These are phyloP conservation scores for Octopus sinensis DNA, from an alignment of 1,140 invertebrate genomes.

Conservation along the genomic window DNA sequence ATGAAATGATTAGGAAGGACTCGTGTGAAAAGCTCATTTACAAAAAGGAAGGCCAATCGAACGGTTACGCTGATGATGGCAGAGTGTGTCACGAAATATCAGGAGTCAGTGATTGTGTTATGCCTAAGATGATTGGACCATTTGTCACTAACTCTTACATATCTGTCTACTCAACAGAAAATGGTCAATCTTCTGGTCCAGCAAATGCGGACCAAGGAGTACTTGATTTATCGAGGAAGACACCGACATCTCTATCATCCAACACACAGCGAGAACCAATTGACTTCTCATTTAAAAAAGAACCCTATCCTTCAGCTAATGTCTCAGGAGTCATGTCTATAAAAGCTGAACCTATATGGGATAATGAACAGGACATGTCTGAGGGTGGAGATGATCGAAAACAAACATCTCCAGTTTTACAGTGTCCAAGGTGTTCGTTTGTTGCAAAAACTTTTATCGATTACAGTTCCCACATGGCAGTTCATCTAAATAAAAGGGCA, in stretches of 20 bases:
- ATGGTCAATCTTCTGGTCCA: neutral
- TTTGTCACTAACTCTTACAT: conserved; percentile 38
- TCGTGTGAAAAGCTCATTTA: neutral
- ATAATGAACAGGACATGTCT: conserved; percentile 19
- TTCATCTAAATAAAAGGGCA: conserved; percentile 48
- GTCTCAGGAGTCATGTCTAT: conserved; percentile 15
- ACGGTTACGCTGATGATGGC: neutral
- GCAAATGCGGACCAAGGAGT: neutral
- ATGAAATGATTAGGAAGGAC: neutral
- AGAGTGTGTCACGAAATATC: neutral
- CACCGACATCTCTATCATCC: neutral
- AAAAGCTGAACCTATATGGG: conserved; percentile 30
- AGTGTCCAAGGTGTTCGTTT: conserved; percentile 46
- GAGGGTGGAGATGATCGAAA: conserved; percentile 15
- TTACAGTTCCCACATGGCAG: conserved; percentile 49
- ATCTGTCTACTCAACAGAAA: neutral
- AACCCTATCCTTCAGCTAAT: conserved; percentile 17
- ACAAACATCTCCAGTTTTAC: conserved; percentile 22
- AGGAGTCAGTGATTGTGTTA: conserved; percentile 22
- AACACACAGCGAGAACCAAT: conserved; percentile 39
- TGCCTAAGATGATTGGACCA: conserved; percentile 47
- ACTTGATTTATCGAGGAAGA: conserved; percentile 11
- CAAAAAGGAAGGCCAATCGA: neutral
- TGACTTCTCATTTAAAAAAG: conserved; percentile 47
- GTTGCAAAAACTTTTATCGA: conserved; percentile 45